Conservation (phyloP, 2,797 vertebrate species). For the Lophotriccus pileatus region DNA sequence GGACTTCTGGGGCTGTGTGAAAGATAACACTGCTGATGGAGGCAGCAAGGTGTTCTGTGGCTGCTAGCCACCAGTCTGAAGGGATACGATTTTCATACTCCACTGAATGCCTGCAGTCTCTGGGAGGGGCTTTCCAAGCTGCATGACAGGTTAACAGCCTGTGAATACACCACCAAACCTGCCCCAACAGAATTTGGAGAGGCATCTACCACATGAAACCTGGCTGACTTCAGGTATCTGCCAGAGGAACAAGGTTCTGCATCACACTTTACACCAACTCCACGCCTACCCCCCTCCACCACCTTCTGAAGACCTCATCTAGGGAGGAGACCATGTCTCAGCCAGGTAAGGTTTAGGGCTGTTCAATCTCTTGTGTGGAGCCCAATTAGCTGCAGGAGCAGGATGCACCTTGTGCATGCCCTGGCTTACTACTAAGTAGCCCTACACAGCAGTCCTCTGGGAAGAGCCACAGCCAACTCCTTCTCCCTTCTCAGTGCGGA, state of each 20-base stretch:
- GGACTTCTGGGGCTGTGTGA: background rate
- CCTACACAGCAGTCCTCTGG: fast-evolving
- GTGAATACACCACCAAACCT: background rate
- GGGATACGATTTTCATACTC: background rate
- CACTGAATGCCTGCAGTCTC: background rate
- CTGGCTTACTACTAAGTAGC: background rate
- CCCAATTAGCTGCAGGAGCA: background rate
- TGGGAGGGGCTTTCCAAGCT: background rate
- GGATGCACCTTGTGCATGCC: background rate
- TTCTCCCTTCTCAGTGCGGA: background rate
- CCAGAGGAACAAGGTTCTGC: background rate
- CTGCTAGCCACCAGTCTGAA: background rate
- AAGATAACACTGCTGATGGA: background rate
- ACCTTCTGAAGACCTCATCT: background rate
- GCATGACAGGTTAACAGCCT: background rate
- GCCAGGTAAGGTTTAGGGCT: background rate
- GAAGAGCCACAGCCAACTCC: background rate
- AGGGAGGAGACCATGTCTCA: background rate
- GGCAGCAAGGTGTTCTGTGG: fast-evolving
- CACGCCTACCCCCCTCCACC: background rate
- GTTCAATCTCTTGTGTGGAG: fast-evolving
- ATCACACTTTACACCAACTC: background rate
- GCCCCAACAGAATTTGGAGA: background rate
- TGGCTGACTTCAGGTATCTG: background rate
- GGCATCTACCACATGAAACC: background rate